A percentile compares a stretch with the other conserved stretches of the same genome.
Evolutionary conservation across 2,888 invertebrate genomes (phyloP).

Genomic region (Drosophila mettleri): DNA sequence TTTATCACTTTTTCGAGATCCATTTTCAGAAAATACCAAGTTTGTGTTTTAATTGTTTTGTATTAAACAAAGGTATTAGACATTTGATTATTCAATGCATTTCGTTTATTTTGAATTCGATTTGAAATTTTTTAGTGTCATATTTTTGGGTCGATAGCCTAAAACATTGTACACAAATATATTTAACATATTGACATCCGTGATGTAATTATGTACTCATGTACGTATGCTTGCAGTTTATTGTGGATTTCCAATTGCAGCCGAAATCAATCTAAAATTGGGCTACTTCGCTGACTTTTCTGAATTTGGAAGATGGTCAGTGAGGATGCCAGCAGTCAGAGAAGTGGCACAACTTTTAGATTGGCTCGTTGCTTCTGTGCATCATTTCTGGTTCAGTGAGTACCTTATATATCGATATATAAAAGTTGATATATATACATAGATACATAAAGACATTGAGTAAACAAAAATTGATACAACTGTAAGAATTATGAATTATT

Average conservation of each 20-base stretch:
- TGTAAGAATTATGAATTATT: conserved; percentile 36
- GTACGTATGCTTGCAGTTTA: neutral
- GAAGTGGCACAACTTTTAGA: conserved; percentile 15
- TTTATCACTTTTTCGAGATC: neutral
- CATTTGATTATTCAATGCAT: conserved; percentile 12
- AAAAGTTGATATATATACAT: neutral
- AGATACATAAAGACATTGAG: conserved; percentile 20
- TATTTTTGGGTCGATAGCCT: conserved; percentile 47
- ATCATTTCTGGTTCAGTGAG: conserved; percentile 12
- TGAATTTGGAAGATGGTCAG: conserved; percentile 34
- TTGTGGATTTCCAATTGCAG: neutral
- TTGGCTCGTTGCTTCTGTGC: conserved; percentile 12
- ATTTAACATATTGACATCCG: neutral
- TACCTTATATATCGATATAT: conserved; percentile 16
- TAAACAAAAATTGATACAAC: conserved; percentile 17
- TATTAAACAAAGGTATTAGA: neutral
- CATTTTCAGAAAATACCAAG: neutral
- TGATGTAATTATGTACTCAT: neutral
- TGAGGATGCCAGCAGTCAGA: conserved; percentile 63
- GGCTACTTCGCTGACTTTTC: conserved; percentile 28
- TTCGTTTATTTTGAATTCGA: conserved; percentile 51
- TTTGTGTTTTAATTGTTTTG: no score
- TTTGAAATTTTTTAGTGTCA: conserved; percentile 16
- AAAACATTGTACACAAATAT: neutral
- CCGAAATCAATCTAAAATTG: neutral